Evolutionary conservation across 2,113 vertebrate species (phyloP).

Genomic region (Sakesphorus luctuosus): DNA sequence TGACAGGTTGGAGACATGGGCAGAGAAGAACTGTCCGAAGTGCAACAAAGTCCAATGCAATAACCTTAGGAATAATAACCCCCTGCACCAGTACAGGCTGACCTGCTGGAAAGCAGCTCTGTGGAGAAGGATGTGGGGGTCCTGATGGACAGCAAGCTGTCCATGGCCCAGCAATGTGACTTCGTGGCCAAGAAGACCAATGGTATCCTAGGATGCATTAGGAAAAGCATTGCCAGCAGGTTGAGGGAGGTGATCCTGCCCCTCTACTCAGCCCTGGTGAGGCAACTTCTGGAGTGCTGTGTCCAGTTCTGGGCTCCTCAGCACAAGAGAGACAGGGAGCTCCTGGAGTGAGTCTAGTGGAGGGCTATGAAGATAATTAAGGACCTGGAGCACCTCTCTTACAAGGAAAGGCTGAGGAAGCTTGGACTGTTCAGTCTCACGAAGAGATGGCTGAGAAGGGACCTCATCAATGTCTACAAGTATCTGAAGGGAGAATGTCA

Average conservation of each 20-base stretch:
- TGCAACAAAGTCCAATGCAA: background rate
- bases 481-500: background rate
- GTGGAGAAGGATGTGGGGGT: background rate
- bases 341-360: background rate
- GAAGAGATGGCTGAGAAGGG: background rate
- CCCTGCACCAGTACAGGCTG: background rate
- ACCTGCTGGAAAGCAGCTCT: background rate
- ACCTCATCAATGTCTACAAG: background rate
- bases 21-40: background rate
- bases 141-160: background rate
- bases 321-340: background rate
- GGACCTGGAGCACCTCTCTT: background rate
- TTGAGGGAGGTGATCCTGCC: background rate
- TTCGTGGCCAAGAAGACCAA: background rate
- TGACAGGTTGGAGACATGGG: background rate
- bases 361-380: background rate
- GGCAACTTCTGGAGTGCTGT: background rate
- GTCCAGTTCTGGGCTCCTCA: background rate
- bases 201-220: background rate
- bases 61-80: background rate
- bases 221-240: background rate
- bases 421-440: fast-evolving
- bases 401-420: background rate
- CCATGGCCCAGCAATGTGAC: background rate
- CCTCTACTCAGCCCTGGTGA: background rate